These are phyloP conservation scores for Leiothrix lutea DNA, from an alignment of 2,113 vertebrate species.

Conservation along the genomic window DNA sequence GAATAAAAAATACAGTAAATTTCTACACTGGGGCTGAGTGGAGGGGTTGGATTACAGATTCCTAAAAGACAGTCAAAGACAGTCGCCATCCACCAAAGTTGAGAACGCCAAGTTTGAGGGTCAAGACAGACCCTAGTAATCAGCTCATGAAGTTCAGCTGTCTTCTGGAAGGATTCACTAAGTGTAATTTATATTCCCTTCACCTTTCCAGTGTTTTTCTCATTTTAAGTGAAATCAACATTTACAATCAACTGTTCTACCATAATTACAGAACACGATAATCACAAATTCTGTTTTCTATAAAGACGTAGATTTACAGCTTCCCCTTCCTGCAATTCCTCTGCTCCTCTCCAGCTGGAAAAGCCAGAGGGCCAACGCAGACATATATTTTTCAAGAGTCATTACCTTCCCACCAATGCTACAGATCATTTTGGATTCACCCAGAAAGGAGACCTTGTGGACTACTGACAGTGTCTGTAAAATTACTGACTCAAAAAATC, in stretches of 20 bases:
- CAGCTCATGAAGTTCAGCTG: neutral
- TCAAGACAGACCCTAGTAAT: neutral
- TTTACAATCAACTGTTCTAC: constrained; percentile 47
- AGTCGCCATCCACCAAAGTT: neutral
- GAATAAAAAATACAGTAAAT: neutral
- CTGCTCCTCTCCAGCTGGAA: neutral
- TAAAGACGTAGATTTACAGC: neutral
- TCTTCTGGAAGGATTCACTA: neutral
- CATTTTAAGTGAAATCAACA: neutral
- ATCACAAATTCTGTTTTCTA: constrained; percentile 10
- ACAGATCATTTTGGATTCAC: neutral
- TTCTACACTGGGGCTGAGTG: neutral
- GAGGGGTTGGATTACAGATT: neutral
- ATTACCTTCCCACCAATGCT: neutral
- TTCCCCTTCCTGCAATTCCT: neutral
- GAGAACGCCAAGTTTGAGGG: neutral
- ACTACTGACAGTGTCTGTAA: neutral
- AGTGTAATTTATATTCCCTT: neutral
- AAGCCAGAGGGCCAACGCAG: neutral
- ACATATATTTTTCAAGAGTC: neutral
- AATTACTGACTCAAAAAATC: neutral
- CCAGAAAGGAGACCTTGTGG: neutral
- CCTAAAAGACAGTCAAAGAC: neutral
- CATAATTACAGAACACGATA: constrained; percentile 46
- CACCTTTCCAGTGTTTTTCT: neutral